Conservation (phyloP, 2,797 vertebrate genomes). For the Squalus acanthias region DNA sequence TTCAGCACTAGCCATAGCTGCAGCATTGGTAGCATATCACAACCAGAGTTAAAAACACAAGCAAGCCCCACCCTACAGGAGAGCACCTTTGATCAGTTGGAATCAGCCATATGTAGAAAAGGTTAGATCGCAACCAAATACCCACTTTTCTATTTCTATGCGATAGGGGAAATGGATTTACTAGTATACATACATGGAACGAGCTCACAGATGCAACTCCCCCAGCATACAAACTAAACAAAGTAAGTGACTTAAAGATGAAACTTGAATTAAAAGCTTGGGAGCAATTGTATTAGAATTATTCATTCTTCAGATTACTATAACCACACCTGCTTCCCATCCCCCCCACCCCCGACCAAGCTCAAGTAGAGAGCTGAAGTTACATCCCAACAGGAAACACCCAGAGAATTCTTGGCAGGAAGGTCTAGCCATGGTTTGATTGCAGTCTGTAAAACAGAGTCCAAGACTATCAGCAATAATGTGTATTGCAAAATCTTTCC, state of each 20-base stretch:
- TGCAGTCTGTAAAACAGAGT: background rate
- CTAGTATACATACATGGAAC: background rate
- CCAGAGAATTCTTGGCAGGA: background rate
- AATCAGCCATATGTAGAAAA: background rate
- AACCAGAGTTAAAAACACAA: background rate
- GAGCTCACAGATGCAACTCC: background rate
- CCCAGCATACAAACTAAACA: background rate
- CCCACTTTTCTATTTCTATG: too few species aligned
- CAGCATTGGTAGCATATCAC: background rate
- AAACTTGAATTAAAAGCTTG: background rate
- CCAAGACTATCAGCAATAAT: background rate
- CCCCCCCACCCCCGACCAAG: background rate
- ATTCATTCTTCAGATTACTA: background rate
- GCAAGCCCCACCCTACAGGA: background rate
- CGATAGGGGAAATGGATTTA: background rate
- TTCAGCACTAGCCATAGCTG: background rate
- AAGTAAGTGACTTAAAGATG: background rate
- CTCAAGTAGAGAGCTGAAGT: background rate
- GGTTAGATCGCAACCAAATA: background rate
- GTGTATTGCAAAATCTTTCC: background rate
- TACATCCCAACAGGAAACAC: background rate
- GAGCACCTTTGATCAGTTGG: background rate
- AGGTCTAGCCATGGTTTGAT: background rate
- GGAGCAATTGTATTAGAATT: background rate
- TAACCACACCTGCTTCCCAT: background rate